Evolutionary conservation across 2,888 invertebrate genomes (phyloP).

Genomic region (Abrostola triplasia): DNA sequence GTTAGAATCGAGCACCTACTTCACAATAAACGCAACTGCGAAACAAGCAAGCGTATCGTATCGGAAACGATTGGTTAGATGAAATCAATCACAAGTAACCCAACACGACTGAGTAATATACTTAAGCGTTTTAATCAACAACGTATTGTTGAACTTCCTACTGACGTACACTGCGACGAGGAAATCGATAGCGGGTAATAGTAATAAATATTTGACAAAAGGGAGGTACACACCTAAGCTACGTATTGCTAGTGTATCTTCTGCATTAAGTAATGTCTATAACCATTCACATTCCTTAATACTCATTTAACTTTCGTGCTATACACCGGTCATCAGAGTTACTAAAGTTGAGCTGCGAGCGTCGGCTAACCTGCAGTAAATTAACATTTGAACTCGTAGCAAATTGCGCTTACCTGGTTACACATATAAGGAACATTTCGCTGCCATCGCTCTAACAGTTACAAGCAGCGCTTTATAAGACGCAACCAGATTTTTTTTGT

Average conservation of each 20-base stretch:
- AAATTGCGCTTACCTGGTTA: constrained; percentile 38
- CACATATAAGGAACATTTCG: constrained; percentile 28
- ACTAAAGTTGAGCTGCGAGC: constrained; percentile 45
- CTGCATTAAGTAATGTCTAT: constrained; percentile 27
- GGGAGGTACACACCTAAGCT: background rate
- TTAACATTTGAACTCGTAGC: constrained; percentile 60
- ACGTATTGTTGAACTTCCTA: constrained; percentile 25
- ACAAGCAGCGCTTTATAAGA: no score
- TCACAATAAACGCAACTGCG: constrained; percentile 38
- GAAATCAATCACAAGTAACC: constrained; percentile 49
- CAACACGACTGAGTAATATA: constrained; percentile 18
- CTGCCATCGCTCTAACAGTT: constrained; percentile 4
- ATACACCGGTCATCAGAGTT: constrained; percentile 28
- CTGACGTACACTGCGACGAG: constrained; percentile 7
- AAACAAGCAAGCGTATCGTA: constrained; percentile 48
- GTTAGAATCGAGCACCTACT: constrained; percentile 35
- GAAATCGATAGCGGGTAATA: constrained; percentile 15
- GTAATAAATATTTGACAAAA: constrained; percentile 2
- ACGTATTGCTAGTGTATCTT: constrained; percentile 3
- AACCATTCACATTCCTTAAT: constrained; percentile 33
- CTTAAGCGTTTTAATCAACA: constrained; percentile 25
- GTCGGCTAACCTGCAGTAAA: constrained; percentile 40
- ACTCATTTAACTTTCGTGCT: constrained; percentile 39
- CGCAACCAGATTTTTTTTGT: no score
- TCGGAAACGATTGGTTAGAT: constrained; percentile 48